phyloP scores from a whole-genome alignment of 2,797 vertebrate genomes.

The Salmo trutta region DNA sequence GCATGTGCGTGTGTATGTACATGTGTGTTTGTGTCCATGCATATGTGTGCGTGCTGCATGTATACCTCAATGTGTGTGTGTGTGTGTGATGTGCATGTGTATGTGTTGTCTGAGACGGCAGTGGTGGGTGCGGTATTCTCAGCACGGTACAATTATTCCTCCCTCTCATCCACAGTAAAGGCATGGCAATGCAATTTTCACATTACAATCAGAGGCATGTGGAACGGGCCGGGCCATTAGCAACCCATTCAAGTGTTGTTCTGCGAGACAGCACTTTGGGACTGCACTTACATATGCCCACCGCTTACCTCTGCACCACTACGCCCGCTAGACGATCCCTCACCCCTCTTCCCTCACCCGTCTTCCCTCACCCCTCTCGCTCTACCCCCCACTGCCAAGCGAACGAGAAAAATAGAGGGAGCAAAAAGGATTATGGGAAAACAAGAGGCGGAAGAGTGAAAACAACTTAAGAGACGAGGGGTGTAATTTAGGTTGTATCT shows the following conservation, averaged over 20 bases:
- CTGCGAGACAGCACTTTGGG: constrained; percentile 88
- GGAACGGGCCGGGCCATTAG: constrained; percentile 88
- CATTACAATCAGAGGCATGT: constrained; percentile 90
- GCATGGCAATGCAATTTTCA: constrained; percentile 87
- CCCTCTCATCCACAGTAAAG: constrained; percentile 85
- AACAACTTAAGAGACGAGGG: constrained; percentile 71
- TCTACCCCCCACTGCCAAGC: constrained; percentile 58
- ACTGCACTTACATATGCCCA: constrained; percentile 89
- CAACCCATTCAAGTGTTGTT: constrained; percentile 88
- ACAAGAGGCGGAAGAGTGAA: constrained; percentile 45
- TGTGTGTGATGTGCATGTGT: constrained; percentile 22
- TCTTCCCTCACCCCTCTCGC: constrained; percentile 54
- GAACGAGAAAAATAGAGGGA: constrained; percentile 31
- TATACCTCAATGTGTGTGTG: background rate
- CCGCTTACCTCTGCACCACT: constrained; percentile 82
- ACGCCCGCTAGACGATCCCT: constrained; percentile 80
- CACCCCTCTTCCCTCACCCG: constrained; percentile 59
- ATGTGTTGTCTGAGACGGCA: background rate
- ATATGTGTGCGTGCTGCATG: constrained; percentile 11
- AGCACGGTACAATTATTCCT: constrained; percentile 87
- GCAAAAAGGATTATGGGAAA: constrained; percentile 6
- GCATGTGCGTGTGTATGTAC: constrained; percentile 3
- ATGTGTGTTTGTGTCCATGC: constrained; percentile 15
- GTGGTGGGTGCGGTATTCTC: constrained; percentile 72
- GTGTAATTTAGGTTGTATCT: constrained; percentile 64